A percentile compares a stretch with the other conserved stretches of the same genome.
These are phyloP conservation scores for Horisme vitalbata DNA, from an alignment of 2,888 invertebrate species.

Conservation along the genomic window DNA sequence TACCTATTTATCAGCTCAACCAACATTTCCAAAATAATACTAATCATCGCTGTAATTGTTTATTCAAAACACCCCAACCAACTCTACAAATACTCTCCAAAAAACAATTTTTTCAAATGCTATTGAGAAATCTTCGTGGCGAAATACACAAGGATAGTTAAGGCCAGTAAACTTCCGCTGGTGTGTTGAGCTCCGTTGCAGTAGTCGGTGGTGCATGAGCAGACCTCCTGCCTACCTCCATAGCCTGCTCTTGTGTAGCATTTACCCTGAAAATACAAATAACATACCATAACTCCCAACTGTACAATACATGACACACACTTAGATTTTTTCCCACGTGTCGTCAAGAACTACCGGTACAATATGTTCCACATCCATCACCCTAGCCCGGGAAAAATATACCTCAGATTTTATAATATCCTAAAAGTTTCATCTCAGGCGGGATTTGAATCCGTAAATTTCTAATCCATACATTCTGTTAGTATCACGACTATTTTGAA, in stretches of 20 bases:
- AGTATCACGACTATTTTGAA: too few relatives aligned
- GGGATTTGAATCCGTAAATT: too few relatives aligned
- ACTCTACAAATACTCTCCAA: not conserved
- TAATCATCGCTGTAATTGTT: not conserved
- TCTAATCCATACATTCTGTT: too few relatives aligned
- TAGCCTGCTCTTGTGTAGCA: constrained; percentile 95
- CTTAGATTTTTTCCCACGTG: too few relatives aligned
- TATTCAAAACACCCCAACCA: not conserved
- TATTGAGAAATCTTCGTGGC: constrained; percentile 32
- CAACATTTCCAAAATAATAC: too few relatives aligned
- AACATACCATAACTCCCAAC: not conserved
- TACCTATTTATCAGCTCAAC: too few relatives aligned
- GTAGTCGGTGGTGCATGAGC: constrained; percentile 89
- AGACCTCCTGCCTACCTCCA: constrained; percentile 94
- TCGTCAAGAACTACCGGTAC: too few relatives aligned
- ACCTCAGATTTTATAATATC: too few relatives aligned
- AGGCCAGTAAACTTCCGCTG: constrained; percentile 81
- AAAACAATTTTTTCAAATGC: not conserved
- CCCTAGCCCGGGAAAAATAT: too few relatives aligned
- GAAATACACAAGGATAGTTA: constrained; percentile 31
- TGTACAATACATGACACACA: not conserved
- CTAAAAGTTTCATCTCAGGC: too few relatives aligned
- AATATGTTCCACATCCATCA: too few relatives aligned
- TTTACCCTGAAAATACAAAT: constrained; percentile 68
- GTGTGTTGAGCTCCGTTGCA: constrained; percentile 86